Conservation (phyloP, 2,113 vertebrate genomes). For the Toxotes chatareus region DNA sequence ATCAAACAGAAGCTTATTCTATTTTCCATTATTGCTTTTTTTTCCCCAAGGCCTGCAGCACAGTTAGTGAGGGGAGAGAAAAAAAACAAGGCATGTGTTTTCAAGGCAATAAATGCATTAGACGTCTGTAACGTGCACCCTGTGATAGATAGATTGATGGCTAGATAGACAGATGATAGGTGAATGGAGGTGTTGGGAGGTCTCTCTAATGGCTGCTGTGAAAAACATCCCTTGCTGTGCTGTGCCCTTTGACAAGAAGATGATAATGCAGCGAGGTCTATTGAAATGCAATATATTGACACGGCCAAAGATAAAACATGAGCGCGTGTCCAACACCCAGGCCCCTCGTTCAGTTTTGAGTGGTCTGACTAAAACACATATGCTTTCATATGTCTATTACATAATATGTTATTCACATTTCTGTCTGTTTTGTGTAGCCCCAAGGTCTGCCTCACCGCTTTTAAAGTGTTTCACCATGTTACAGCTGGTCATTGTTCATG, state of each 20-base stretch:
- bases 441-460: not conserved
- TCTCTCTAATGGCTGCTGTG: constrained; percentile 7
- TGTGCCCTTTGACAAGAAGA: constrained; percentile 22
- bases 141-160: not conserved
- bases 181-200: constrained; percentile 7
- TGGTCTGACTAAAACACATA: not conserved
- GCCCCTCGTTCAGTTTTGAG: no score
- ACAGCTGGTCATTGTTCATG: not conserved
- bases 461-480: not conserved
- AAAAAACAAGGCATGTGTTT: not conserved
- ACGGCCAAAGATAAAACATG: not conserved
- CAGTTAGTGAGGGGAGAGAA: not conserved
- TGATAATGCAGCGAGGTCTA: constrained; percentile 1
- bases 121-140: not conserved
- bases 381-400: not conserved
- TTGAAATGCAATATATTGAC: constrained; percentile 16
- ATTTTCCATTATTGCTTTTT: not conserved
- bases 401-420: not conserved
- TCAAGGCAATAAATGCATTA: constrained; percentile 32
- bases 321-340: not conserved
- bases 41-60: not conserved
- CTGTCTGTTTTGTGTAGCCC: not conserved
- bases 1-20: not conserved
- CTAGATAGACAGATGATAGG: constrained; percentile 2
- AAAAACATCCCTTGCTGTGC: constrained; percentile 14